Evolutionary conservation across 2,113 vertebrate genomes (phyloP).

Genomic region (Thinocorus orbignyianus): DNA sequence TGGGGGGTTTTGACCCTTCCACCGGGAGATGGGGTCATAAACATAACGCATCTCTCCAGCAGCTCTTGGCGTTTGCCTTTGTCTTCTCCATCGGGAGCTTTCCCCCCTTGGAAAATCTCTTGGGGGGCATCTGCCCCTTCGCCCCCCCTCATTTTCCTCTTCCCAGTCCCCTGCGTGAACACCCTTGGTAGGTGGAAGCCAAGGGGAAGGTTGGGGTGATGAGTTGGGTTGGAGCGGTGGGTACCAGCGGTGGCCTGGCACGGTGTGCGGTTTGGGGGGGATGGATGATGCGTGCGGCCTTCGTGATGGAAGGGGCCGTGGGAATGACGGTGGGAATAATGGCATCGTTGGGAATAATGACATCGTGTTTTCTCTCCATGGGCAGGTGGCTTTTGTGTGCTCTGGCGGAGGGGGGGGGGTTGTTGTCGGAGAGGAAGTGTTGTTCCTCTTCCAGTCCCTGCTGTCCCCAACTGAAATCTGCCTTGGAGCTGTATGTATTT

Average conservation of each 20-base stretch:
- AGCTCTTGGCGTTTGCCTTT: slow-evolving; percentile 20
- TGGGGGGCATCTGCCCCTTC: not conserved
- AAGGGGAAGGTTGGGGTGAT: not conserved
- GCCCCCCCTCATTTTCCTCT: not conserved
- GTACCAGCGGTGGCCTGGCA: not conserved
- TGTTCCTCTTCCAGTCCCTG: not conserved
- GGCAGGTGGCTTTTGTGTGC: slow-evolving; percentile 62
- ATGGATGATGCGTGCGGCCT: not conserved
- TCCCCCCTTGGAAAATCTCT: not conserved
- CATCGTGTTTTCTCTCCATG: slow-evolving; percentile 38
- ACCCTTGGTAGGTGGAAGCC: not conserved
- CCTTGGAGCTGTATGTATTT: not conserved
- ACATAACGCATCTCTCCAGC: not conserved
- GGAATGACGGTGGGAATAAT: slow-evolving; percentile 49
- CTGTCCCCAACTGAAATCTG: not conserved
- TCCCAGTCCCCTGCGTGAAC: not conserved
- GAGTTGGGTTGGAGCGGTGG: not conserved
- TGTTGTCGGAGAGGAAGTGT: not conserved
- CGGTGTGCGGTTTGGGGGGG: not conserved
- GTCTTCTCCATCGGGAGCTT: slow-evolving; percentile 19
- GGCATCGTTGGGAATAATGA: slow-evolving; percentile 47
- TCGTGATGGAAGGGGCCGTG: slow-evolving; percentile 6
- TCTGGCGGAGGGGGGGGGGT: not conserved
- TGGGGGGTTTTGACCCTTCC: not conserved
- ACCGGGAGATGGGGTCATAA: not conserved